These are phyloP conservation scores for Rutilus rutilus DNA, from an alignment of 2,113 vertebrate species.

Conservation along the genomic window DNA sequence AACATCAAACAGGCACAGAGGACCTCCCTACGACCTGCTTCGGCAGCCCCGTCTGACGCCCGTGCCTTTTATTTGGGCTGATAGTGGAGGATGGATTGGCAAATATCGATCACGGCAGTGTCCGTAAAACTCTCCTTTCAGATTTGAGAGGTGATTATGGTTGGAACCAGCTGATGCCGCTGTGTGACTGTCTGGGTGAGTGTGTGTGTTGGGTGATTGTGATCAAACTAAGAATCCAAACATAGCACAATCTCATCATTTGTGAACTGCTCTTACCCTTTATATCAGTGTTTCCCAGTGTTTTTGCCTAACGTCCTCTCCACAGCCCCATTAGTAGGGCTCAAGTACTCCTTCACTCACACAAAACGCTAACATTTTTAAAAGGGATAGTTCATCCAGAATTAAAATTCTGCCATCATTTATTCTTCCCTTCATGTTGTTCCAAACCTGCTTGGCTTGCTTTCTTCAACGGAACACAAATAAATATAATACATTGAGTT, in stretches of 20 bases:
- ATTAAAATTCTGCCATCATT: background rate
- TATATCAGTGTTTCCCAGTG: slow-evolving; percentile 41
- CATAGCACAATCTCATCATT: slow-evolving; percentile 7
- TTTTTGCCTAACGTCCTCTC: background rate
- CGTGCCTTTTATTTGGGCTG: slow-evolving; percentile 66
- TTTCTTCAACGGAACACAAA: background rate
- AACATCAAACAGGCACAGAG: slow-evolving; percentile 72
- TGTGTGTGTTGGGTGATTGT: slow-evolving; percentile 47
- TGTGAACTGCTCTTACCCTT: slow-evolving; percentile 52
- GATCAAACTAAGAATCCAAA: slow-evolving; percentile 21
- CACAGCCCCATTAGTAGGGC: background rate
- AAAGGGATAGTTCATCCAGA: background rate
- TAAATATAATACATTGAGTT: background rate
- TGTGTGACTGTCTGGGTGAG: slow-evolving; percentile 41
- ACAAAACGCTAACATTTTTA: background rate
- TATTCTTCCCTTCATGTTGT: background rate
- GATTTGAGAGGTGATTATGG: slow-evolving; percentile 75
- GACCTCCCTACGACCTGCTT: slow-evolving; percentile 67
- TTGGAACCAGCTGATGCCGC: slow-evolving; percentile 69
- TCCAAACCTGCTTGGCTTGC: background rate
- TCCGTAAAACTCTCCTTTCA: slow-evolving; percentile 71
- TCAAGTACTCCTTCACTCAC: background rate
- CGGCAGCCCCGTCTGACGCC: slow-evolving; percentile 62
- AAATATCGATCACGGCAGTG: slow-evolving; percentile 75
- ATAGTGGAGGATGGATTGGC: slow-evolving; percentile 68